Base-by-base conservation (phyloP, 2,113 vertebrate genomes). In the Gasterosteus aculeatus region DNA sequence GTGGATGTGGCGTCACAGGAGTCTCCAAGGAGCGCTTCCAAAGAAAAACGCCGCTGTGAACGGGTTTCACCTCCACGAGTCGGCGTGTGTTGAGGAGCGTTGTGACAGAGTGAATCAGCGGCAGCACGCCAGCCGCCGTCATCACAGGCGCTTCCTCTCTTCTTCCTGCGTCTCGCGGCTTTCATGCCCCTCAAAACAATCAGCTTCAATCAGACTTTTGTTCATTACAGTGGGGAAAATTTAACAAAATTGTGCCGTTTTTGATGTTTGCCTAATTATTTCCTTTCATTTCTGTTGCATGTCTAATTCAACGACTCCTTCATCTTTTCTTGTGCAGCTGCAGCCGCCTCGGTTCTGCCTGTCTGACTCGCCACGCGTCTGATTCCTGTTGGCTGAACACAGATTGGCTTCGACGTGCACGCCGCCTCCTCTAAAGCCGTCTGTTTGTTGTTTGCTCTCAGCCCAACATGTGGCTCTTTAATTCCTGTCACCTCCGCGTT, bases 221-320 rank as follows among this genome's bases (percentile, higher is more conserved):
- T 49, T 49, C 77, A 77, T 73, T 66, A 72, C 72, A 71, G 81
- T 68, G 14, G 67, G 79, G 9, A 69, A 74, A 73, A 77, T 79
- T 78, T 49, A 74, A 80, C 75, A 77, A 38, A 85, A 85, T 80
- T 67, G 72, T 73, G 64, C 68, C 66, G 74, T 59, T 83, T 88
- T 81, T 83, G 73, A 88, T 77, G 83, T 85, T 72, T 42, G 75
- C 68, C 81, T 90, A 89, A 91, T 90, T 89, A 90, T 90, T 90
- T 85, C 73, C 68, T 86, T 90, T 91, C 80, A 85, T 88, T 90
- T 80, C 60, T 59, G 72, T 64, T 56, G 65, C 87, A 80, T 80
- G 51, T 83, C 80, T 87, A 84, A 86, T 81, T 88, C 75, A 53
- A 49, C 75, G 42, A 39, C 71, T 67, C 71, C 77, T 78, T 85